Percentiles rank a stretch among this genome's conserved stretches.
These are phyloP conservation scores for Muntiacus reevesi DNA, from an alignment of 2,113 vertebrate genomes.

Conservation along the genomic window DNA sequence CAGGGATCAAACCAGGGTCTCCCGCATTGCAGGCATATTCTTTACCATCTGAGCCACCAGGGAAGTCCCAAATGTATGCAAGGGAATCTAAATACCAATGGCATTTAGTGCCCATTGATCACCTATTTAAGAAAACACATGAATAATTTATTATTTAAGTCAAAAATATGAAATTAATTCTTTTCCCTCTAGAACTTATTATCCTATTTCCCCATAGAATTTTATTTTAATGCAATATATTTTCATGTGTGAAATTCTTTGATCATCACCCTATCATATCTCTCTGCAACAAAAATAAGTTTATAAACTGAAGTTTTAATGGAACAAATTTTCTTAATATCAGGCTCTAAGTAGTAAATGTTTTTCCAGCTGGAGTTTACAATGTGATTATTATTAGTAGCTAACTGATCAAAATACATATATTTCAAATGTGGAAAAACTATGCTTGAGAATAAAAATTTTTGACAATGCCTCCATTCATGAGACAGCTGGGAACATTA, in stretches of 20 bases:
- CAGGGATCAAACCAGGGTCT: neutral
- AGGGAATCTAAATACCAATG: neutral
- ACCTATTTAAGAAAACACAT: neutral
- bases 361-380: conserved; percentile 11
- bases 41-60: neutral
- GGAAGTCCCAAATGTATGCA: neutral
- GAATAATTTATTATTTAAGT: neutral
- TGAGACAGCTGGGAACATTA: neutral
- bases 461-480: neutral
- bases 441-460: neutral
- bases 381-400: neutral
- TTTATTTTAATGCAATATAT: conserved; percentile 9
- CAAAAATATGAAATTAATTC: neutral
- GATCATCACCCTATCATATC: neutral
- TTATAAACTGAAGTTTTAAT: conserved; percentile 18
- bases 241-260: neutral
- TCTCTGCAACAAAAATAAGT: neutral
- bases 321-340: neutral
- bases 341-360: neutral
- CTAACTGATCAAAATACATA: neutral
- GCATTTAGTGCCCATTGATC: neutral
- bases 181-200: neutral
- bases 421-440: neutral
- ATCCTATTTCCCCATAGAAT: neutral
- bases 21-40: neutral